Percentiles rank a stretch among this genome's conserved stretches.
Conservation (phyloP, 2,888 invertebrate species). For the Chrysodeixis includens region DNA sequence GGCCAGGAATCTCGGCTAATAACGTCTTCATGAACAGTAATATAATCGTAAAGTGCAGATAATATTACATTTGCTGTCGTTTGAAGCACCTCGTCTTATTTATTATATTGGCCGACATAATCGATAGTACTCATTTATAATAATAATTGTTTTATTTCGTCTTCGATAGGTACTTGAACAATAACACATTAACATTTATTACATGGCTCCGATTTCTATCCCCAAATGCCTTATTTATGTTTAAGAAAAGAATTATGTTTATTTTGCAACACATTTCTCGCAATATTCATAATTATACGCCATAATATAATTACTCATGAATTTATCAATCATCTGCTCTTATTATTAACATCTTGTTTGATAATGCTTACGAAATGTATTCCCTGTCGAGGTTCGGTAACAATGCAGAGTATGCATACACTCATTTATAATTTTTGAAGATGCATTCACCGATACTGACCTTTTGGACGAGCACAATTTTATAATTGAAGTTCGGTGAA, state of each 20-base stretch:
- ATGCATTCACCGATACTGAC: conserved; percentile 19
- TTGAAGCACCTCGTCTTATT: conserved; percentile 7
- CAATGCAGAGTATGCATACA: conserved; percentile 59
- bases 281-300: conserved; percentile 51
- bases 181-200: no score
- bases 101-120: conserved; percentile 11
- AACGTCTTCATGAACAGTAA: neutral
- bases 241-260: no score
- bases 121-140: conserved; percentile 1
- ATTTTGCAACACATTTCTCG: conserved; percentile 37
- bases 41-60: neutral
- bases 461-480: conserved; percentile 24
- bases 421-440: conserved; percentile 58
- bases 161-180: no score
- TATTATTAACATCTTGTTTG: conserved; percentile 62
- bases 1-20: neutral
- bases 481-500: conserved; percentile 30
- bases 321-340: conserved; percentile 44
- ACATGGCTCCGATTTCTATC: no score
- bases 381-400: conserved; percentile 56
- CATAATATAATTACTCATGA: conserved; percentile 45
- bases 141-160: no score
- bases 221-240: no score
- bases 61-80: conserved; percentile 7
- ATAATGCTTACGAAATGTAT: conserved; percentile 62